These are phyloP conservation scores for Drosophila truncata DNA, from an alignment of 1,140 invertebrate species.

Conservation along the genomic window DNA sequence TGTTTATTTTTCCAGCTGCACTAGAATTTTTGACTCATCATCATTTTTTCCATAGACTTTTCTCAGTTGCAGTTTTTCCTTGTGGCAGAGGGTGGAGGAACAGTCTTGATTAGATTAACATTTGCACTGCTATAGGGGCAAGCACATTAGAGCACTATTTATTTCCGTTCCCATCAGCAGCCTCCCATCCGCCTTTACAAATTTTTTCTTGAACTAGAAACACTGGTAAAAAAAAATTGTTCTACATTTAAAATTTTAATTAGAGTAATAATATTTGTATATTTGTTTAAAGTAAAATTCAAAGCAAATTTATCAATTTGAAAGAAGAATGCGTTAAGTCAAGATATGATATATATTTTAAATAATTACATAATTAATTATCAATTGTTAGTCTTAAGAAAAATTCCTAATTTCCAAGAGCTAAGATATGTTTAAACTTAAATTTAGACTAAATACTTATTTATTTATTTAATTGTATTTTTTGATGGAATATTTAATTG, in stretches of 20 bases:
- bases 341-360: background rate
- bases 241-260: no score
- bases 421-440: background rate
- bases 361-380: background rate
- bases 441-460: background rate
- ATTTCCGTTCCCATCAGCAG: conserved; percentile 28
- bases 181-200: background rate
- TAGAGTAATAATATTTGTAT: background rate
- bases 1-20: conserved; percentile 13
- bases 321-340: accelerated
- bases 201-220: background rate
- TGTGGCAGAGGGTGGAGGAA: background rate
- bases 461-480: background rate
- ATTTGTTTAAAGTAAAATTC: background rate
- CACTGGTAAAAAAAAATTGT: background rate
- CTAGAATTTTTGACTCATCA: background rate
- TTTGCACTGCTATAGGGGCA: conserved; percentile 69
- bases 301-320: accelerated
- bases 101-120: conserved; percentile 72
- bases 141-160: conserved; percentile 23
- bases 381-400: background rate
- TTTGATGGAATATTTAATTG: background rate
- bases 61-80: background rate
- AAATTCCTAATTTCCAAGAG: background rate
- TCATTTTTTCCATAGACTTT: background rate